Percentiles rank a stretch among this genome's conserved stretches.
These are phyloP conservation scores for Microcebus griseorufus DNA, from an alignment of 2,113 vertebrate species.

Conservation along the genomic window DNA sequence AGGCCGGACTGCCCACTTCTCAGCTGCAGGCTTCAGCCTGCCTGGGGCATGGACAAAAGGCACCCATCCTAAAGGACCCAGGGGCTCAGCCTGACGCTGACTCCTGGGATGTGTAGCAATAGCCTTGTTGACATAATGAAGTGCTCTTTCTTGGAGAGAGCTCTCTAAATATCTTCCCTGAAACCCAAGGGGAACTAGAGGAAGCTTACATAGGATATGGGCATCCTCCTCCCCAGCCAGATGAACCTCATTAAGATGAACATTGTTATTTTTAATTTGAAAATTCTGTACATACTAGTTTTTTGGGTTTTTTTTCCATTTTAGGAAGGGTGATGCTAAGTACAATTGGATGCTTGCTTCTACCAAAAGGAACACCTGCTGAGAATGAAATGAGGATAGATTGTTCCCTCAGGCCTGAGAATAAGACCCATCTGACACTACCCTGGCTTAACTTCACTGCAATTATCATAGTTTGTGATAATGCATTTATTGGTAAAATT, in stretches of 20 bases:
- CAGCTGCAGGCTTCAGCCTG: background rate
- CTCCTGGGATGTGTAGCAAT: background rate
- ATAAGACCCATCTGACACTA: background rate
- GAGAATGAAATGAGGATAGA: background rate
- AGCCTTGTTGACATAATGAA: background rate
- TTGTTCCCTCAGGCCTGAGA: background rate
- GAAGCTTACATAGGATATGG: no score
- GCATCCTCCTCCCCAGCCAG: background rate
- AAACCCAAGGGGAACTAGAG: background rate
- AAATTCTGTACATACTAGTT: background rate
- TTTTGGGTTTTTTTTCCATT: background rate
- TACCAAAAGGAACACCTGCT: slow-evolving; percentile 40
- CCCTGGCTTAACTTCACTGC: background rate
- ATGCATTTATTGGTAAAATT: background rate
- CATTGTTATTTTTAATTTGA: background rate
- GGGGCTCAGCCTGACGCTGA: no score
- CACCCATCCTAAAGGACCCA: background rate
- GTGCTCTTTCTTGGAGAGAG: background rate
- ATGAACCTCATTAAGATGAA: background rate
- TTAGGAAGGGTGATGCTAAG: background rate
- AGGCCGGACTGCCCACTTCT: background rate
- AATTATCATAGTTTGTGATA: background rate
- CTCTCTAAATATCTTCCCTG: background rate
- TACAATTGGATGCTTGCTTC: background rate
- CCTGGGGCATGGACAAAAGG: background rate